A percentile compares a stretch with the other conserved stretches of the same genome.
phyloP scores from a whole-genome alignment of 2,888 invertebrate genomes.

The Blastobasis adustella region DNA sequence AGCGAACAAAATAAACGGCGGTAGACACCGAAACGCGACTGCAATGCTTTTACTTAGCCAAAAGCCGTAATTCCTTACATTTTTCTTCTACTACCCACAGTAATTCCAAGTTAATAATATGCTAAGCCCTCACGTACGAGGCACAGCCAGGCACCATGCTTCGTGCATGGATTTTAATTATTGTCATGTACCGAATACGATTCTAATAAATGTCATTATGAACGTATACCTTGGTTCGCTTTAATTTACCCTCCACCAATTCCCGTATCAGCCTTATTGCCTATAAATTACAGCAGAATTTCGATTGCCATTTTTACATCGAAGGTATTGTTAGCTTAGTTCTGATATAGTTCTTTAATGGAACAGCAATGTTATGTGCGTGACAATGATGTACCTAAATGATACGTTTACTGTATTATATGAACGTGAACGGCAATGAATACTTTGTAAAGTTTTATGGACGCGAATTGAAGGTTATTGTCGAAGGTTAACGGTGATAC shows the following conservation, averaged over 20 bases:
- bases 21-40: too few relatives aligned
- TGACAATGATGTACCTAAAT: conserved; percentile 51
- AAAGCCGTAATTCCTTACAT: conserved; percentile 2
- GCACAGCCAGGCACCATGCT: conserved; percentile 64
- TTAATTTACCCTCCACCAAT: conserved; percentile 12
- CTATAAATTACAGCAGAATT: conserved; percentile 14
- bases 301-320: conserved; percentile 6
- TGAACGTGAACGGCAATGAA: too few relatives aligned
- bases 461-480: too few relatives aligned
- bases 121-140: conserved; percentile 53
- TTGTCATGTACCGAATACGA: conserved; percentile 72
- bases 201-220: conserved; percentile 74
- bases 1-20: too few relatives aligned
- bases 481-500: too few relatives aligned
- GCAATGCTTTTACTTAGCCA: neutral
- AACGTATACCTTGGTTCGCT: conserved; percentile 44
- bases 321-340: conserved; percentile 23
- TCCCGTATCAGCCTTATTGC: conserved; percentile 10
- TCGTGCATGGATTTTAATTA: conserved; percentile 75
- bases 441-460: neutral
- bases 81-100: conserved; percentile 29
- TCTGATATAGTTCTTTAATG: conserved; percentile 64
- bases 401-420: too few relatives aligned
- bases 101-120: conserved; percentile 58
- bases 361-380: conserved; percentile 62